Conservation (phyloP, 1,140 invertebrate genomes). For the Hyphantria cunea region DNA sequence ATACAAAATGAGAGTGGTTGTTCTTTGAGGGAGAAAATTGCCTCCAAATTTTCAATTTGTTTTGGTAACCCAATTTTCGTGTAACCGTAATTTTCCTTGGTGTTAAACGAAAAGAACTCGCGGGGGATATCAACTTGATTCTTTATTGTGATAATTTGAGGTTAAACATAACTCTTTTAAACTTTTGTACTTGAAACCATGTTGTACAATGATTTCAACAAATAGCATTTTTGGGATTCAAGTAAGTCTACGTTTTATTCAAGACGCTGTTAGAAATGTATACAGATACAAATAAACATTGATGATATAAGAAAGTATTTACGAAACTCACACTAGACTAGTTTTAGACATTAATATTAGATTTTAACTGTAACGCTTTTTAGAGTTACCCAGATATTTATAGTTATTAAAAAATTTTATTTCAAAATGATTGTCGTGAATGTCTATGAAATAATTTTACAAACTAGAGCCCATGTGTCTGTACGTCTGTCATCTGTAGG, state of each 20-base stretch:
- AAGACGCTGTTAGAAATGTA: background rate
- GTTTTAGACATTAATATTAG: too few species aligned
- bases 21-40: slow-evolving; percentile 71
- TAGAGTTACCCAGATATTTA: too few species aligned
- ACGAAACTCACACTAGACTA: too few species aligned
- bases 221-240: slow-evolving; percentile 10
- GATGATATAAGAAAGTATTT: too few species aligned
- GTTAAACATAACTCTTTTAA: slow-evolving; percentile 33
- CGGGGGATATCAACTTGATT: slow-evolving; percentile 45
- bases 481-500: too few species aligned
- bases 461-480: too few species aligned
- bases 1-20: slow-evolving; percentile 45
- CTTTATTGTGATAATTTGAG: slow-evolving; percentile 37
- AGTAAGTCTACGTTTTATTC: slow-evolving; percentile 9
- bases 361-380: too few species aligned
- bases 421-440: too few species aligned
- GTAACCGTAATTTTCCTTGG: slow-evolving; percentile 58
- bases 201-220: slow-evolving; percentile 7
- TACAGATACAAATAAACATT: too few species aligned
- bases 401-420: too few species aligned
- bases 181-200: slow-evolving; percentile 6
- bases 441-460: too few species aligned
- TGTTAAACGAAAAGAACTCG: slow-evolving; percentile 55
- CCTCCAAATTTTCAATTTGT: slow-evolving; percentile 71
- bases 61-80: slow-evolving; percentile 68